A percentile compares a stretch with the other conserved stretches of the same genome.
phyloP scores from a whole-genome alignment of 2,888 invertebrate species.

The Drosophila melanosoma region DNA sequence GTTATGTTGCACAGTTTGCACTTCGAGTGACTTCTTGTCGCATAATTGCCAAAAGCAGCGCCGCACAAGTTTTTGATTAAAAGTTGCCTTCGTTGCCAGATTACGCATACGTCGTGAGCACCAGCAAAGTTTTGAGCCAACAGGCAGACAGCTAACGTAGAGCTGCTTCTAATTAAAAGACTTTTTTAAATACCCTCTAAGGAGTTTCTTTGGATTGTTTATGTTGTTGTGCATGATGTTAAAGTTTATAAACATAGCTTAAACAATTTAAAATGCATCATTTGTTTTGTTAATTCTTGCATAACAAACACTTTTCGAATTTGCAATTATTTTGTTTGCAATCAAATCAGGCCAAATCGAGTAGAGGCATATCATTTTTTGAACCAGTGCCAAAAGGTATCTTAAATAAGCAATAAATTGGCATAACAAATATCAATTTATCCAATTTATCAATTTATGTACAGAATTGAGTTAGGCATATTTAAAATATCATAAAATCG shows the following conservation, averaged over 20 bases:
- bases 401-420: neutral
- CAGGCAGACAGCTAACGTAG: neutral
- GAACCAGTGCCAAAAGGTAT: neutral
- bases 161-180: conserved; percentile 67
- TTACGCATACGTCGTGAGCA: conserved; percentile 61
- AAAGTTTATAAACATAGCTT: neutral
- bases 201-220: neutral
- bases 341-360: neutral
- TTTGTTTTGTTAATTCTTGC: neutral
- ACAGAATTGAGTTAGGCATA: neutral
- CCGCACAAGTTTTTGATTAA: conserved; percentile 74
- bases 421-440: neutral
- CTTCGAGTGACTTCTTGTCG: conserved; percentile 63
- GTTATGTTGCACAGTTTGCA: conserved; percentile 31
- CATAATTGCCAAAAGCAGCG: conserved; percentile 62
- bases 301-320: neutral
- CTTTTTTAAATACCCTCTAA: conserved; percentile 40
- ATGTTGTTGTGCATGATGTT: neutral
- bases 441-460: neutral
- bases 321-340: neutral
- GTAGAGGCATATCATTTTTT: neutral
- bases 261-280: neutral
- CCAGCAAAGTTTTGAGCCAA: conserved; percentile 43
- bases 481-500: neutral
- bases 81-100: conserved; percentile 54